Evolutionary conservation across 2,113 vertebrate genomes (phyloP).

Genomic region (Circaetus cinerascens): DNA sequence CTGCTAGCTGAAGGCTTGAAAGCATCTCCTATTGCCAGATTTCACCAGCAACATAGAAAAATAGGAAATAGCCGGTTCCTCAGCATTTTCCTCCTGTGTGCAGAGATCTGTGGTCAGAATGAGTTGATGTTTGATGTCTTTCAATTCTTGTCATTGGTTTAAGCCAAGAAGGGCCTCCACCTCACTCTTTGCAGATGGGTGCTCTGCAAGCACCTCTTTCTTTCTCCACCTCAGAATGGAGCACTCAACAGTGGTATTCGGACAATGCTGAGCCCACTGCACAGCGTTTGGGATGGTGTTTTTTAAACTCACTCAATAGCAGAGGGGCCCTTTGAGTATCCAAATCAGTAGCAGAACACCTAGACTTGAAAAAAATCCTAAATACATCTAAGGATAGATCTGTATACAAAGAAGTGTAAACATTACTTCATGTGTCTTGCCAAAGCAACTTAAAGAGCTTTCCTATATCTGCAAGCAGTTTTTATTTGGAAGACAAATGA

Average conservation of each 20-base stretch:
- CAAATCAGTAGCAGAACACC: neutral
- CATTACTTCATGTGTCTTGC: neutral
- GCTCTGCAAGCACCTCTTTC: neutral
- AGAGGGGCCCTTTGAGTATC: neutral
- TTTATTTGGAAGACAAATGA: constrained; percentile 44
- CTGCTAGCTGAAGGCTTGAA: neutral
- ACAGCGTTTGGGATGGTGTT: neutral
- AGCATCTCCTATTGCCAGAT: neutral
- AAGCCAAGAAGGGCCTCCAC: neutral
- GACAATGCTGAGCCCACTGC: neutral
- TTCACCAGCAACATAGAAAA: neutral
- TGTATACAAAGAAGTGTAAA: neutral
- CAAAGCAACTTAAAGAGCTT: neutral
- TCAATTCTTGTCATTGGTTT: neutral
- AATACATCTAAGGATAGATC: neutral
- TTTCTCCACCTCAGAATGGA: neutral
- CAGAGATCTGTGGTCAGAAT: neutral
- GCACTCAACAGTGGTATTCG: neutral
- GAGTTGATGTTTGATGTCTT: neutral
- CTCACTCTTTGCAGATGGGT: neutral
- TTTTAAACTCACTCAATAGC: neutral
- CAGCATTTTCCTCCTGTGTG: neutral
- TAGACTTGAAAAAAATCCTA: neutral
- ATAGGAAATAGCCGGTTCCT: neutral
- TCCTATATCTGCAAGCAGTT: constrained; percentile 2